Evolutionary conservation across 2,888 invertebrate species (phyloP), one percentile per base, ranked within the genome.

Genomic region (Sympetrum striolatum): DNA sequence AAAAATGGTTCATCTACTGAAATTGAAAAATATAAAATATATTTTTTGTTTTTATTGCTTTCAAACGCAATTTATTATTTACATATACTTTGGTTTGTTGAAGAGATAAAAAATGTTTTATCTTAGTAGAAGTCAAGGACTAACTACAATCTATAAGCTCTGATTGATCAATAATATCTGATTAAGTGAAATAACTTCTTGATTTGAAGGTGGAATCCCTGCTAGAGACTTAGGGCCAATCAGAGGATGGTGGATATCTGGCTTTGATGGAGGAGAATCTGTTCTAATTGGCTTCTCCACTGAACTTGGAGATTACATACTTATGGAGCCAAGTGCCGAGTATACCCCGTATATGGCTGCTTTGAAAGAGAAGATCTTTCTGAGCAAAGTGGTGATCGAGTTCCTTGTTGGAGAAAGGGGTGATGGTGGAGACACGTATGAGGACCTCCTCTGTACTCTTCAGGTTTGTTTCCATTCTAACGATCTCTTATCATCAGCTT

Each of bases 231-330:
- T 97, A 92, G 98, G 98, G 0, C 98, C 98, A 0, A 97, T 98
- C 92, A 96, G 96, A 93, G 97, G 97, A 94, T 98, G 98, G 98
- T 97, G 95, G 94, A 96, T 97, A 80, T 96, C 97, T 91, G 97
- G 97, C 14, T 97, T 96, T 94, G 98, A 98, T 94, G 97, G 97
- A 60, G 97, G 97, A 53, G 96, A 96, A 92, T 95, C 95, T 92
- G 96, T 96, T 91, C 95, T 97, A 90, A 95, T 98, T 90, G 97
- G 97, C 64, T 95, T 98, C 92, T 96, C 96, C 53, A 97, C 97
- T 90, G 96, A 96, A 93, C 97, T 95, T 94, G 97, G 96, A 6
- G 97, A 97, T 93, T 98, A 98, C 93, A 96, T 97, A 93, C 94
- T 98, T 91, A 95, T 97, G 95, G 95, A 96, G 92, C 96, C 97